Conservation (phyloP, 2,113 vertebrate species). For the Aviceda subcristata region DNA sequence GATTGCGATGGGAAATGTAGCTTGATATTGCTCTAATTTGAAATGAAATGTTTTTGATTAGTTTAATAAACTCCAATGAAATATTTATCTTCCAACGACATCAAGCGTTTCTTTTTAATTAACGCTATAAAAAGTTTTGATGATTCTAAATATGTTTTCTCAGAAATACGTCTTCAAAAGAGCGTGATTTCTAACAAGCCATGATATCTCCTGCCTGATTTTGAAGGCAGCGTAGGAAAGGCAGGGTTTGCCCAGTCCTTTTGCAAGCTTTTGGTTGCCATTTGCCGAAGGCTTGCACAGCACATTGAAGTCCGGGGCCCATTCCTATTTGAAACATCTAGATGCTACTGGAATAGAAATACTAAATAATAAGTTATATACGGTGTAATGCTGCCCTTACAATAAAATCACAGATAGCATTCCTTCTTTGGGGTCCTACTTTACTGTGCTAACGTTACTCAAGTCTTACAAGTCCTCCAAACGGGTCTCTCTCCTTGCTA, state of each 20-base stretch:
- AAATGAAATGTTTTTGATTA: background rate
- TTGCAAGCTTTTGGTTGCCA: background rate
- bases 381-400: background rate
- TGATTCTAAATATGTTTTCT: background rate
- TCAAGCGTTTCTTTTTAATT: background rate
- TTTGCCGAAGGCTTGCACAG: background rate
- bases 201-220: background rate
- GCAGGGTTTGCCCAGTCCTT: background rate
- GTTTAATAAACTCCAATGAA: background rate
- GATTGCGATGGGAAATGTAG: background rate
- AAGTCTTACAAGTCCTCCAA: background rate
- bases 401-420: background rate
- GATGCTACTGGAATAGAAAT: background rate
- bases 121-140: background rate
- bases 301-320: too few relatives aligned
- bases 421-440: background rate
- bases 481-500: background rate
- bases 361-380: background rate
- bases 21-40: background rate
- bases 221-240: background rate
- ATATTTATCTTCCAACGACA: background rate
- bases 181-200: rapidly evolving
- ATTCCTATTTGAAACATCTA: background rate
- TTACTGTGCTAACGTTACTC: background rate
- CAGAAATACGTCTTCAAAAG: background rate